A percentile compares a stretch with the other conserved stretches of the same genome.
phyloP scores from a whole-genome alignment of 1,140 invertebrate species.

The Procambarus clarkii region DNA sequence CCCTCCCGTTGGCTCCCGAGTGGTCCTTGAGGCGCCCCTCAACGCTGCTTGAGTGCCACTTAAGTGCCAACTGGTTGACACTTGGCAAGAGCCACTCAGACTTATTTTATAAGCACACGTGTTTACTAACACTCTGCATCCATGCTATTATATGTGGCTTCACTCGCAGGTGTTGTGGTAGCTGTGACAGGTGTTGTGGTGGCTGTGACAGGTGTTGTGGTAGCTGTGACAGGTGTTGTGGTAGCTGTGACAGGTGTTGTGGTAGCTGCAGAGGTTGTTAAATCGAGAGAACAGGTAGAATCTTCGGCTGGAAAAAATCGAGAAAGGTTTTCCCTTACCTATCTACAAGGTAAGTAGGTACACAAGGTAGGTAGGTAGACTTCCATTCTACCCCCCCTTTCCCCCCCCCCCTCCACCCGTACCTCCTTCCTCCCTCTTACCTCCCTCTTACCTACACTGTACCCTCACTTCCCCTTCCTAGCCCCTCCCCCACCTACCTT shows the following conservation, averaged over 20 bases:
- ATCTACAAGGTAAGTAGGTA: too few species aligned
- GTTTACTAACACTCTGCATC: slow-evolving; percentile 9
- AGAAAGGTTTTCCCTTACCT: too few species aligned
- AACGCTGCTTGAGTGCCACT: slow-evolving; percentile 56
- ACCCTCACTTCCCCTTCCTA: background rate
- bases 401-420: background rate
- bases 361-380: too few species aligned
- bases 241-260: too few species aligned
- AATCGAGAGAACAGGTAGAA: too few species aligned
- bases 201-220: too few species aligned
- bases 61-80: slow-evolving; percentile 65
- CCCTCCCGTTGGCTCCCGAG: slow-evolving; percentile 34
- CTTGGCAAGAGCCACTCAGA: slow-evolving; percentile 56
- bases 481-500: background rate
- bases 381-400: background rate
- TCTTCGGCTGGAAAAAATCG: too few species aligned
- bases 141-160: background rate
- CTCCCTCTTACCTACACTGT: background rate
- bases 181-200: too few species aligned
- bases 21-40: slow-evolving; percentile 59
- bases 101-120: slow-evolving; percentile 49
- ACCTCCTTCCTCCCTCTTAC: slow-evolving; percentile 20
- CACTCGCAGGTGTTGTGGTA: too few species aligned
- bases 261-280: too few species aligned
- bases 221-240: too few species aligned